A percentile compares a stretch with the other conserved stretches of the same genome.
Conservation (phyloP, 2,113 vertebrate species). For the Lagopus muta region DNA sequence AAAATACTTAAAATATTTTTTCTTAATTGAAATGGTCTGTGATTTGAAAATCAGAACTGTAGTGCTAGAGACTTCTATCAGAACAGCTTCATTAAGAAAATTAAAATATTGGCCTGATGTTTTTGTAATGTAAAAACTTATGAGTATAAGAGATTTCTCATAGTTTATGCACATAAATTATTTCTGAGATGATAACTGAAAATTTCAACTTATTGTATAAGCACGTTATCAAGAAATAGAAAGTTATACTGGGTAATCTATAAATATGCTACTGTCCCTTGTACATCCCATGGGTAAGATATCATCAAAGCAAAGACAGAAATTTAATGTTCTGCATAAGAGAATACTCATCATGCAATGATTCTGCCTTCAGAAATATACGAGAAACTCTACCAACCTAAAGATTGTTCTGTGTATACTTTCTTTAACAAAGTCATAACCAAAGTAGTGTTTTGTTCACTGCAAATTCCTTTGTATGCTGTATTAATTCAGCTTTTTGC, state of each 20-base stretch:
- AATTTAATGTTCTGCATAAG: background rate
- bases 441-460: background rate
- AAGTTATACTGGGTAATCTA: background rate
- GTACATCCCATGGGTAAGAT: background rate
- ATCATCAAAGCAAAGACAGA: background rate
- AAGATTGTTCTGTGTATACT: background rate
- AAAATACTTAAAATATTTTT: background rate
- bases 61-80: background rate
- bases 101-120: background rate
- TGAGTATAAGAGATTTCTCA: background rate
- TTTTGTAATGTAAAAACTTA: background rate
- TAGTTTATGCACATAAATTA: background rate
- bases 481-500: background rate
- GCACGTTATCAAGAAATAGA: background rate
- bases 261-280: background rate
- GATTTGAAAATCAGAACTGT: background rate
- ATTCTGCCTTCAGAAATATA: background rate
- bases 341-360: background rate
- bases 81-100: background rate
- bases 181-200: background rate
- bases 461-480: background rate
- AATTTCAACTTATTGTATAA: background rate
- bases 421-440: background rate
- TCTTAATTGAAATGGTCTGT: background rate
- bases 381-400: background rate